Base-by-base conservation (phyloP, 1,140 invertebrate species). In the Papilio glaucus region DNA sequence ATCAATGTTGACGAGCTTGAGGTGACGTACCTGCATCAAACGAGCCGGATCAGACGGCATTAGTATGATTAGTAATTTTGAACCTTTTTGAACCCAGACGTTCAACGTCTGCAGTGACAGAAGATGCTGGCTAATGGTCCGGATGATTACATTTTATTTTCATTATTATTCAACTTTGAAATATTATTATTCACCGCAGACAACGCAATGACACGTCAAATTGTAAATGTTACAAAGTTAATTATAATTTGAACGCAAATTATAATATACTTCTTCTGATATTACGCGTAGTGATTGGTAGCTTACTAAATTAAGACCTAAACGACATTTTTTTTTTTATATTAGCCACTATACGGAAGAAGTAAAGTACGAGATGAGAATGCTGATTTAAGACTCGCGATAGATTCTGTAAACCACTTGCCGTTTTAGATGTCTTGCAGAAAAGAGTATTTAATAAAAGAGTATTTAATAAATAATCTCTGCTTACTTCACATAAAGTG, bases 51-150 rank as follows among this genome's bases (percentile, higher is more conserved):
- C 49, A 57, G 21, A 41, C 12, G 12, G 13, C 1, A 57, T 24
- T 26, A 57, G 49, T 24, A 57, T 57, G 21, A 57, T 57, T 57
- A 26, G 49, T 57, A 57, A 57, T 5, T 49, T 18, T 49, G 45
- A 57, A 57, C 49, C 49, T 57, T 57, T 57, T 57, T 26, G 49
- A 57, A 26, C 49, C 18, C 49, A 57, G 49, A 57, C 49, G 8
- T 39, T 13, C 0, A 57, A 57, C 5, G 49, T 57, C 49, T 57
- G 49, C 21, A 57, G 21, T 24, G 0, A 41, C 10, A 41, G 13
- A 41, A n/a, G n/a, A n/a, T n/a, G 38, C 18, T 21, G 8, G 21
- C 21, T 57, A 57, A 57, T 57, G 49, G 21, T 57, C 21, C 49
- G 24, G 12, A 57, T 57, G 49, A 57, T 57, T 57, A 57, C 3